Evolutionary conservation across 2,113 vertebrate genomes (phyloP), one percentile per base, ranked within the genome.

Genomic region (Sinocyclocheilus anophthalmus): DNA sequence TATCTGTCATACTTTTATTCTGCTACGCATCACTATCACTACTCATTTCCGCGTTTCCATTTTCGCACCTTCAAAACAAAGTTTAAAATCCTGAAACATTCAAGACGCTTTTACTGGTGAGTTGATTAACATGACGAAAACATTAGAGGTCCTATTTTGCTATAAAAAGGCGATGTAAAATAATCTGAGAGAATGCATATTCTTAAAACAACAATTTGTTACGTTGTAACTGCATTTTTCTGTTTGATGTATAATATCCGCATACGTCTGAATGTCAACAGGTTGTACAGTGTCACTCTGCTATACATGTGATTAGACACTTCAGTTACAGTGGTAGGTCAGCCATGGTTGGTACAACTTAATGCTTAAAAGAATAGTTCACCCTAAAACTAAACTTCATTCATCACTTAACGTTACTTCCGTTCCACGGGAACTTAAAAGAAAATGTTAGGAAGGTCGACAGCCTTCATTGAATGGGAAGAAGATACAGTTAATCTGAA

Each of bases 61-160:
- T 22, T 30, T 65, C n/a, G 2, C 79, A 65, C 61, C 2, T 53
- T 70, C 26, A 83, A 82, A 82, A 50, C 80, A 82, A 70, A 83
- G 63, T 83, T 70, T 37, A 11, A 53, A 69, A 30, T 83, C 48
- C 2, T 20, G 76, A 78, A 37, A 37, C 26, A 5, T 22, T 78
- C 26, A 78, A 53, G n/a, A 48, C 50, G 42, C 22, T 65, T 45
- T 65, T 13, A 16, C 37, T 45, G 57, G 57, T 81, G n/a, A 63
- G 81, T 50, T 48, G 16, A 33, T 22, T 20, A 78, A 11, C 30
- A 12, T 30, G 1, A 37, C 14, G 48, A 55, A 55, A 50, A 48
- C n/a, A 76, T 76, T 26, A 24, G 5, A 48, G 11, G 12, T 8
- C 6, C 6, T 26, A 2, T 81, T 26, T 42, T 20, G 14, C 2